phyloP scores from a whole-genome alignment of 2,797 vertebrate species.

The Vireo griseus region DNA sequence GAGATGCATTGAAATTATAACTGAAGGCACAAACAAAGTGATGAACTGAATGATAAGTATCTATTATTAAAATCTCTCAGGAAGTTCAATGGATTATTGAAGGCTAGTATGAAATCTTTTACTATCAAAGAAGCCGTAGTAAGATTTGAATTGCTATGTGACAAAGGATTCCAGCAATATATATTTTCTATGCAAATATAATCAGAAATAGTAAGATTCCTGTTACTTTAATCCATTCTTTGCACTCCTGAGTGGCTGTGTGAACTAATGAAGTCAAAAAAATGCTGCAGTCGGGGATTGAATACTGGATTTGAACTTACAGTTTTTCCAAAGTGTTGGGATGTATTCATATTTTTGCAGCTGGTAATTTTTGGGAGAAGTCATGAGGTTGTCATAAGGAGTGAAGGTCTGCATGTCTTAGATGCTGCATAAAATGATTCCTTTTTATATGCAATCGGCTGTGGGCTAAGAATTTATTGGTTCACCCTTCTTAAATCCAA shows the following conservation, averaged over 20 bases:
- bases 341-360: not conserved
- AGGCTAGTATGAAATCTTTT: not conserved
- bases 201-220: not conserved
- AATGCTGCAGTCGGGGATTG: not conserved
- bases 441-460: not conserved
- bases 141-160: not conserved
- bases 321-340: not conserved
- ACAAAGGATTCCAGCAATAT: not conserved
- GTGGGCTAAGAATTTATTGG: not conserved
- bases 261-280: not conserved
- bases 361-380: not conserved
- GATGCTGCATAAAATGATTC: not conserved
- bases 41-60: not conserved
- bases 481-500: not conserved
- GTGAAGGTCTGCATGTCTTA: fast-evolving
- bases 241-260: not conserved
- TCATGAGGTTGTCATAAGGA: not conserved
- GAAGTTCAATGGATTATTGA: not conserved
- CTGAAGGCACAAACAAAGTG: not conserved
- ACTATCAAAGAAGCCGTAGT: not conserved
- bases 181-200: not conserved
- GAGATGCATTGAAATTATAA: conserved; percentile 1
- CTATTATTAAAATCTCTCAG: not conserved
- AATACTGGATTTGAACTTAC: not conserved
- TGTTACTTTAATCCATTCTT: not conserved